phyloP scores from a whole-genome alignment of 1,140 invertebrate genomes.

The Potamilus streckersoni region DNA sequence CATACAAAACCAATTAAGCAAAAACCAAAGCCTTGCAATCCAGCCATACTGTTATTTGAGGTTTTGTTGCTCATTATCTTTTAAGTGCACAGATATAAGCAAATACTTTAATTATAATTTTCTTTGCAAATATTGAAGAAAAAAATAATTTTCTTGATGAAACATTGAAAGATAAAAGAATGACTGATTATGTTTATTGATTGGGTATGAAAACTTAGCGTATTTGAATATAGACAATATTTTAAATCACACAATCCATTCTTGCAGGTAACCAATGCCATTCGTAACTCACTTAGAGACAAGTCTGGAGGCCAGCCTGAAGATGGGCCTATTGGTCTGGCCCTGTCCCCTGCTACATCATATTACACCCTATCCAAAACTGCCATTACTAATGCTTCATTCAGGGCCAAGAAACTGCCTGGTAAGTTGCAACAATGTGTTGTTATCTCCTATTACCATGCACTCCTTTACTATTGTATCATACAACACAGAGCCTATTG shows the following conservation, averaged over 20 bases:
- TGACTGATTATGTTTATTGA: too few relatives aligned
- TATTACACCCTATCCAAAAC: constrained; percentile 80
- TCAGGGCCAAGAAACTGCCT: constrained; percentile 94
- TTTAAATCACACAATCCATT: background rate
- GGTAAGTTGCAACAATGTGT: constrained; percentile 61
- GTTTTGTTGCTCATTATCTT: too few relatives aligned
- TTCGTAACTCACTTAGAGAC: constrained; percentile 84
- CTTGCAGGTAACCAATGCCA: constrained; percentile 81
- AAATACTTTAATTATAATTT: too few relatives aligned
- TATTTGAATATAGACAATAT: too few relatives aligned
- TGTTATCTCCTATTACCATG: constrained; percentile 18
- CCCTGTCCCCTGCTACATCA: constrained; percentile 82
- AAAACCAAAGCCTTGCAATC: too few relatives aligned
- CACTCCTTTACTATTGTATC: background rate
- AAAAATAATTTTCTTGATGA: too few relatives aligned
- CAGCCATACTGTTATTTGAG: too few relatives aligned
- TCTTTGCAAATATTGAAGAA: too few relatives aligned
- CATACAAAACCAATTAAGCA: too few relatives aligned
- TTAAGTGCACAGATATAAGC: too few relatives aligned
- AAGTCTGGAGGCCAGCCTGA: constrained; percentile 75
- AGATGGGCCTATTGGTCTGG: constrained; percentile 83
- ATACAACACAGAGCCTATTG: background rate
- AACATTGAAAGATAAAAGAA: too few relatives aligned
- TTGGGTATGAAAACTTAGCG: too few relatives aligned
- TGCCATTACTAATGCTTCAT: constrained; percentile 93